Evolutionary conservation across 2,797 vertebrate genomes (phyloP).

Genomic region (Crocodylus rhombifer): DNA sequence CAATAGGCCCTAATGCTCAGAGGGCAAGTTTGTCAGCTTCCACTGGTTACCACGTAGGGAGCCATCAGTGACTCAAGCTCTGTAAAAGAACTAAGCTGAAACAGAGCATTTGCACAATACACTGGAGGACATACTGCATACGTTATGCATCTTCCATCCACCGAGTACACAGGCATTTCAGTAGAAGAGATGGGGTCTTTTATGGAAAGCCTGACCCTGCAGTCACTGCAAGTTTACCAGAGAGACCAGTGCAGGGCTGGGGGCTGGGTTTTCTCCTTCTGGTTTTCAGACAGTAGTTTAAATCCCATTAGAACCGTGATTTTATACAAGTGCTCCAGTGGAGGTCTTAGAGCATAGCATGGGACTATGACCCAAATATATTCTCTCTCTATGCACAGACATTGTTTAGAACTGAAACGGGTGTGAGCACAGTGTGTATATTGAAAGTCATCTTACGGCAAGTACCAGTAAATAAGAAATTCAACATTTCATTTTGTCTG

Average conservation of each 20-base stretch:
- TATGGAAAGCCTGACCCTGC: not conserved
- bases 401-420: not conserved
- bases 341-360: no score
- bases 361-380: not conserved
- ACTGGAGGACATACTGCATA: fast-evolving
- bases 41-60: not conserved
- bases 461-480: no score
- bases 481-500: no score
- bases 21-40: conserved; percentile 9
- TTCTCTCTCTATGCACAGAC: no score
- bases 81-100: not conserved
- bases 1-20: not conserved
- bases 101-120: not conserved
- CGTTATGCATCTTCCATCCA: fast-evolving
- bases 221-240: not conserved
- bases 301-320: not conserved
- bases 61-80: not conserved
- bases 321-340: not conserved
- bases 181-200: not conserved
- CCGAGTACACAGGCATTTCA: not conserved
- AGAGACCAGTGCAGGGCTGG: not conserved
- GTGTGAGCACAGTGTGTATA: no score
- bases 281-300: not conserved
- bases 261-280: not conserved
- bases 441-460: no score